Evolutionary conservation across 2,113 vertebrate species (phyloP), one percentile per base, ranked within the genome.

Genomic region (Perccottus glenii): DNA sequence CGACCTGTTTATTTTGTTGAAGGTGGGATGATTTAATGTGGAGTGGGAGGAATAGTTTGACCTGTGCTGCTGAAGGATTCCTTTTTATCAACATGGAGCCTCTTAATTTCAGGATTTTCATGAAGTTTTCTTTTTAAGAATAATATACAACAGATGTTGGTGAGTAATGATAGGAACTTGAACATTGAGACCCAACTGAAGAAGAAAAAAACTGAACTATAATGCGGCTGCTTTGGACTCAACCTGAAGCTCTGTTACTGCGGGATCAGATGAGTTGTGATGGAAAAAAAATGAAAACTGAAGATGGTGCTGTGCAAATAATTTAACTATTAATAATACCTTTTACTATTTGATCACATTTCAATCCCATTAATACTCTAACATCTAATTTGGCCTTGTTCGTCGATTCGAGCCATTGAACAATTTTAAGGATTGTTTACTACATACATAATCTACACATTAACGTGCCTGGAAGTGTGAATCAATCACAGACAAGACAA

Each of bases 61-160:
- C 70, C 75, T 56, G 50, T 42, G 60, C 57, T 47, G 51, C 53
- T 64, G 51, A 76, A 79, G 75, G 49, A 78, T 58, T 63, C 64
- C 2, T 38, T 32, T 60, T 47, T 61, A 9, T 64, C 51, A 11
- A n/a, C 58, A 40, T 45, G 63, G 6, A 36, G 11, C 38, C 38
- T 47, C 36, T 40, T 42, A 51, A 61, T 35, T 10, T 60, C 67
- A 47, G 53, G 65, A 60, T 73, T 32, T 49, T 57, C 40, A 27
- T 52, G 64, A 77, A 66, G 60, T 61, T 19, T 8, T 75, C 50
- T 16, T 57, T 58, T 12, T 60, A 8, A 0, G 15, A 48, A 50
- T 42, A 43, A 10, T 47, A 35, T 16, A 56, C 60, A 62, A 32
- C n/a, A 10, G 8, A 50, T 40, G 19, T 27, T 27, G 19, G 19